These are phyloP conservation scores for Poicephalus meyeri DNA, from an alignment of 2,113 vertebrate species.

Conservation along the genomic window DNA sequence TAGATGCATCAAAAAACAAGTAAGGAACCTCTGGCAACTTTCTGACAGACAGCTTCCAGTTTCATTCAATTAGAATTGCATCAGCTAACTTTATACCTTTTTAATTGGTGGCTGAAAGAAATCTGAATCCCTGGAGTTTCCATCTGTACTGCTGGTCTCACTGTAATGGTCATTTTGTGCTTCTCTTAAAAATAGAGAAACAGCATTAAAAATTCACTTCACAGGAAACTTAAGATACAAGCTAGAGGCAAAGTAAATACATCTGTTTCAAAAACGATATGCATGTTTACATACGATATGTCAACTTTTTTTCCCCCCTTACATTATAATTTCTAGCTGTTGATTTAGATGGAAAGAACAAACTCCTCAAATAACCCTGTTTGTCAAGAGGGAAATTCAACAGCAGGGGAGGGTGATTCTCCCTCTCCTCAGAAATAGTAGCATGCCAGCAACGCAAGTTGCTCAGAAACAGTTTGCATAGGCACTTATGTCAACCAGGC, in stretches of 20 bases:
- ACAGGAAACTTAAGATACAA: conserved; percentile 48
- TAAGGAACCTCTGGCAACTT: not conserved
- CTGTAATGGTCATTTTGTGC: conserved; percentile 85
- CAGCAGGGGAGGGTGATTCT: not conserved
- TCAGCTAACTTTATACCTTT: conserved; percentile 80
- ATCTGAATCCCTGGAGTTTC: conserved; percentile 93
- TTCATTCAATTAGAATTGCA: not conserved
- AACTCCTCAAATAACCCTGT: not conserved
- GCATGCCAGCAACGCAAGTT: not conserved
- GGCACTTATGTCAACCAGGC: not conserved
- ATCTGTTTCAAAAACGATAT: conserved; percentile 24
- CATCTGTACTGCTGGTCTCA: conserved; percentile 90
- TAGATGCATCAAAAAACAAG: not conserved
- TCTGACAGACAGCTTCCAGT: not conserved
- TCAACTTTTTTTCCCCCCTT: not conserved
- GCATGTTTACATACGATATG: not conserved
- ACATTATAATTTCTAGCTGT: not conserved
- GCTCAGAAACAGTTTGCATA: not conserved
- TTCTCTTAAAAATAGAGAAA: conserved; percentile 82
- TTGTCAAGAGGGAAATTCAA: not conserved
- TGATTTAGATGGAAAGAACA: not conserved
- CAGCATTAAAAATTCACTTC: conserved; percentile 57
- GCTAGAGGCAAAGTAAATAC: conserved; percentile 52
- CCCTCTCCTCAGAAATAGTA: not conserved
- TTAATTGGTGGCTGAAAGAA: conserved; percentile 93